phyloP scores from a whole-genome alignment of 2,888 invertebrate genomes.

The Xanthorhoe spadicearia region DNA sequence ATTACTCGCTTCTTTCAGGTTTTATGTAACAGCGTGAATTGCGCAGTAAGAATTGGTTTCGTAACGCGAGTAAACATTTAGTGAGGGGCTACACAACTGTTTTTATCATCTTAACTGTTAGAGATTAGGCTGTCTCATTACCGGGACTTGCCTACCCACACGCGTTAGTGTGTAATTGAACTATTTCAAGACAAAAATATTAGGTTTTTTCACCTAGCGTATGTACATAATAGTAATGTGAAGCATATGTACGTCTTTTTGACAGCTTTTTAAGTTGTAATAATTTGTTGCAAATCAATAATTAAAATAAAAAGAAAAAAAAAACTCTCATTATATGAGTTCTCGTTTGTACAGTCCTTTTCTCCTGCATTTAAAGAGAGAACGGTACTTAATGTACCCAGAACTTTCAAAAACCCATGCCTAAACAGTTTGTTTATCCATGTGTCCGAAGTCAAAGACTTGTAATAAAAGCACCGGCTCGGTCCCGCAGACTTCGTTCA shows the following conservation, averaged over 20 bases:
- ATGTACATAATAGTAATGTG: too few relatives aligned
- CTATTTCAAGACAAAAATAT: too few relatives aligned
- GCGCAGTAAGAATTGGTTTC: constrained; percentile 40
- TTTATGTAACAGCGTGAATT: constrained; percentile 37
- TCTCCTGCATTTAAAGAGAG: not conserved
- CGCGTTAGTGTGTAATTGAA: too few relatives aligned
- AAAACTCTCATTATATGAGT: too few relatives aligned
- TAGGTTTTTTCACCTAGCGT: too few relatives aligned
- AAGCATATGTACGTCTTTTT: too few relatives aligned
- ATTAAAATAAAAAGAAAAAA: too few relatives aligned
- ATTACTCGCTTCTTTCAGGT: constrained; percentile 36
- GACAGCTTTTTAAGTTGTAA: too few relatives aligned
- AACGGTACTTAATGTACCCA: not conserved
- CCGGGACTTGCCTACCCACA: too few relatives aligned
- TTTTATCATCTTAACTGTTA: constrained; percentile 10
- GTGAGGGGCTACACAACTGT: not conserved
- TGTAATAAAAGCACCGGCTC: constrained; percentile 50
- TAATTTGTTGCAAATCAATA: too few relatives aligned
- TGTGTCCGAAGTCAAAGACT: constrained; percentile 31
- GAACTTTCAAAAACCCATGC: not conserved
- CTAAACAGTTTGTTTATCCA: constrained; percentile 27
- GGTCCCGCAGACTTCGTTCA: constrained; percentile 46
- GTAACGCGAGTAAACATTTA: constrained; percentile 47
- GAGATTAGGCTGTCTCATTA: not conserved
- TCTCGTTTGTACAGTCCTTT: too few relatives aligned